These are phyloP conservation scores for Anser brachyrhynchus DNA, from an alignment of 2,113 vertebrate genomes.

Conservation along the genomic window DNA sequence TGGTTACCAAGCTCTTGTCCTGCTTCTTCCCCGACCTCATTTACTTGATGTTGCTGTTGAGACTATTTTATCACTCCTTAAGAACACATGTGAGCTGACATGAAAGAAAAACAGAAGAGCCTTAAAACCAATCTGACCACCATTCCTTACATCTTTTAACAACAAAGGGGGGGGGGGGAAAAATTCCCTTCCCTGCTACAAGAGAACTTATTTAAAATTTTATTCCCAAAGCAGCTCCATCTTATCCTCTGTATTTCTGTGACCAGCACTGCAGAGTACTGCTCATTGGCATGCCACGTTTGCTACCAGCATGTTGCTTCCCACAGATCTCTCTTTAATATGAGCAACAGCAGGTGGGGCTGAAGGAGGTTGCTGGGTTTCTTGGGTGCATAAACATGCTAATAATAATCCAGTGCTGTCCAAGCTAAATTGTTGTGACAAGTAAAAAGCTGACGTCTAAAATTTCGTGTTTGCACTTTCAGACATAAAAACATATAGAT, in stretches of 20 bases:
- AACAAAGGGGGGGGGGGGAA: accelerated
- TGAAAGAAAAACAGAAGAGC: neutral
- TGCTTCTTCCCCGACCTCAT: neutral
- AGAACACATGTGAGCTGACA: neutral
- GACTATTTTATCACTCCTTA: neutral
- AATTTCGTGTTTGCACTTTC: neutral
- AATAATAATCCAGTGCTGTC: neutral
- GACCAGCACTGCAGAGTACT: neutral
- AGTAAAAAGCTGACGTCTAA: neutral
- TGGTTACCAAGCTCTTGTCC: neutral
- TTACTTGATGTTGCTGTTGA: neutral
- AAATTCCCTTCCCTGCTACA: neutral
- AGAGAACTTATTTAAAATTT: neutral
- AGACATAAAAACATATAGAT: neutral
- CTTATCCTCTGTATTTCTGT: neutral
- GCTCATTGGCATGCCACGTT: neutral
- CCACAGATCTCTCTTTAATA: neutral
- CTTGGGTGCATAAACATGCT: neutral
- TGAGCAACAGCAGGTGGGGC: neutral
- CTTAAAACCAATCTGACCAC: neutral
- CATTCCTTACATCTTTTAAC: neutral
- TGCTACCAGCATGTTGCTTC: neutral
- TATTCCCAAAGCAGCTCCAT: neutral
- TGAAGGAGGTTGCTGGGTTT: neutral
- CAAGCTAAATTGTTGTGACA: neutral